A percentile compares a stretch with the other conserved stretches of the same genome.
These are phyloP conservation scores for Phymatocera aterrima DNA, from an alignment of 2,888 invertebrate genomes.

Conservation along the genomic window DNA sequence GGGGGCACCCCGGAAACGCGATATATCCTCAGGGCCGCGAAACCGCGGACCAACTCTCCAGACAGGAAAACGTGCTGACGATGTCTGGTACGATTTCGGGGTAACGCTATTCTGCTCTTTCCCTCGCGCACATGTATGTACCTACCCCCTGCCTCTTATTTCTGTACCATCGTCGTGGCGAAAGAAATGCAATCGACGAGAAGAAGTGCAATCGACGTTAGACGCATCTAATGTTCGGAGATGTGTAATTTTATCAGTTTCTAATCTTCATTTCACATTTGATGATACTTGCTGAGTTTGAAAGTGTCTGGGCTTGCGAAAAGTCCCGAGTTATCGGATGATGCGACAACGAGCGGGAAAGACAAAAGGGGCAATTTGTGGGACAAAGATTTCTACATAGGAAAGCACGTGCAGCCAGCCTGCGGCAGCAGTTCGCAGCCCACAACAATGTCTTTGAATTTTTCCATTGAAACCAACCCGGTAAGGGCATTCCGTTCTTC, in stretches of 20 bases:
- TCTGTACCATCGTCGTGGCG: too few species aligned
- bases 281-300: too few species aligned
- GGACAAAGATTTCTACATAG: conserved; percentile 62
- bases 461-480: conserved; percentile 9
- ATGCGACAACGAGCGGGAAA: neutral
- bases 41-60: conserved; percentile 37
- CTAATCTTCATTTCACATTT: too few species aligned
- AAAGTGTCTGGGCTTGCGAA: too few species aligned
- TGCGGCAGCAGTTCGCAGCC: neutral
- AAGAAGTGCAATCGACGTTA: too few species aligned
- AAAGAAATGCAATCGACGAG: too few species aligned
- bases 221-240: too few species aligned
- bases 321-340: too few species aligned
- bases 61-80: conserved; percentile 34
- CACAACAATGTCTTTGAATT: conserved; percentile 33
- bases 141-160: too few species aligned
- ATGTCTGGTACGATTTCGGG: conserved; percentile 34
- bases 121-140: too few species aligned
- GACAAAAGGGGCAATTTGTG: conserved; percentile 58
- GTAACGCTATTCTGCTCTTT: conserved; percentile 9
- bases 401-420: conserved; percentile 9
- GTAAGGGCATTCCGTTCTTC: conserved; percentile 43
- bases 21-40: conserved; percentile 57
- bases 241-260: too few species aligned
- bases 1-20: conserved; percentile 63